phyloP scores from a whole-genome alignment of 2,888 invertebrate genomes.

The Polymixis lichenea region DNA sequence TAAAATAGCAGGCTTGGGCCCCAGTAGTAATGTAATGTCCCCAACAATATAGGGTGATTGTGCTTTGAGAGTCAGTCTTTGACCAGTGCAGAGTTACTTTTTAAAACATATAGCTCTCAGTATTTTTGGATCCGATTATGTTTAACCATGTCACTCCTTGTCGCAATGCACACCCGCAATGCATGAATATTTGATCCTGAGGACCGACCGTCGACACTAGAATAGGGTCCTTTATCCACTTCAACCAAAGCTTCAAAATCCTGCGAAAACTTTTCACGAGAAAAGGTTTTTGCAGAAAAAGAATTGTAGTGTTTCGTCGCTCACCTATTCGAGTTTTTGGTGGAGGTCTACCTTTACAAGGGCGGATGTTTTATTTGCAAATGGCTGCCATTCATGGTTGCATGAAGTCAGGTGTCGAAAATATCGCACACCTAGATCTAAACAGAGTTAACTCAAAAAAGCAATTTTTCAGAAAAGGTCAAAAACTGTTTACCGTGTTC shows the following conservation, averaged over 20 bases:
- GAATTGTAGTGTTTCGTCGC: neutral
- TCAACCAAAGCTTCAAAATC: conserved; percentile 2
- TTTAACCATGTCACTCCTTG: conserved; percentile 35
- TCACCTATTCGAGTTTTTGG: neutral
- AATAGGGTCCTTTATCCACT: neutral
- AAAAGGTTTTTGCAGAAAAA: neutral
- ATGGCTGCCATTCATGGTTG: conserved; percentile 20
- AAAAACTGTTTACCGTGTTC: too few relatives aligned
- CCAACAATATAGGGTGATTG: too few relatives aligned
- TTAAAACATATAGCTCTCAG: conserved; percentile 7
- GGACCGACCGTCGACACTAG: conserved; percentile 28
- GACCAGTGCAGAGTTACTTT: neutral
- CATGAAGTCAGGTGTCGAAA: neutral
- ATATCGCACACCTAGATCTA: too few relatives aligned
- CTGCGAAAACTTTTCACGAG: neutral
- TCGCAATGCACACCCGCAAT: conserved; percentile 51
- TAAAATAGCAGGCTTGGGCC: too few relatives aligned
- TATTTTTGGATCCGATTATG: conserved; percentile 25
- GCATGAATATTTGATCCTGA: conserved; percentile 57
- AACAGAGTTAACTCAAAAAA: too few relatives aligned
- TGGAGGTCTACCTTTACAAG: neutral
- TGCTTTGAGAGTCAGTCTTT: neutral
- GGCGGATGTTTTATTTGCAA: conserved; percentile 49
- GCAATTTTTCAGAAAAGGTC: too few relatives aligned
- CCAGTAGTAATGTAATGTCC: too few relatives aligned